phyloP scores from a whole-genome alignment of 30 jellyfish, hydroid and myxozoan species.

The Aurelia sp. region DNA sequence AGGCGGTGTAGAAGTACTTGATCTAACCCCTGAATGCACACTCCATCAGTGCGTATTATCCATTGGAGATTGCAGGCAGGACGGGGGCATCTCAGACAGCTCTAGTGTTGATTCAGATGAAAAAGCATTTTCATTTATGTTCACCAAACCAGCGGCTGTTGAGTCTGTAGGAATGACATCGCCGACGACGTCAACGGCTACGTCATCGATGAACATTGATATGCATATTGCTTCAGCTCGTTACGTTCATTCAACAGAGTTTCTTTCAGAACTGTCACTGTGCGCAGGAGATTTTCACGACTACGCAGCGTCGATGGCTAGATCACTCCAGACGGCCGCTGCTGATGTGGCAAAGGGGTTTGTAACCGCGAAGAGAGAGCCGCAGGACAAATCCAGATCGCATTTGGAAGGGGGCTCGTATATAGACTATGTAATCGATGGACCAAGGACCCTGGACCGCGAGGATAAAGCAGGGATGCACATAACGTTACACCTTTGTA shows the following conservation, averaged over 20 bases:
- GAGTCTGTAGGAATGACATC: background rate
- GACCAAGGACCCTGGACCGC: background rate
- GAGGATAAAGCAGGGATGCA: background rate
- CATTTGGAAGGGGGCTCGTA: background rate
- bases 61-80: conserved; percentile 73
- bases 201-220: conserved; percentile 13
- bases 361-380: conserved; percentile 56
- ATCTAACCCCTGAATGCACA: conserved; percentile 68
- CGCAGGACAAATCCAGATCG: background rate
- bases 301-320: conserved; percentile 84
- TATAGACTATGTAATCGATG: conserved; percentile 14
- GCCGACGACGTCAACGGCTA: background rate
- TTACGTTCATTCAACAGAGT: conserved; percentile 80
- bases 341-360: conserved; percentile 96
- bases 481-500: conserved; percentile 22
- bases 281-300: conserved; percentile 95
- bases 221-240: conserved; percentile 93
- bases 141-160: conserved; percentile 18
- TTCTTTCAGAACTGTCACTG: conserved; percentile 76
- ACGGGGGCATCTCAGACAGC: background rate
- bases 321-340: conserved; percentile 94
- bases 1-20: conserved; percentile 79
- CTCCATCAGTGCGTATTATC: conserved; percentile 77
- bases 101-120: conserved; percentile 38
- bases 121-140: conserved; percentile 76